Evolutionary conservation across 2,113 vertebrate species (phyloP).

Genomic region (Antennarius striatus): DNA sequence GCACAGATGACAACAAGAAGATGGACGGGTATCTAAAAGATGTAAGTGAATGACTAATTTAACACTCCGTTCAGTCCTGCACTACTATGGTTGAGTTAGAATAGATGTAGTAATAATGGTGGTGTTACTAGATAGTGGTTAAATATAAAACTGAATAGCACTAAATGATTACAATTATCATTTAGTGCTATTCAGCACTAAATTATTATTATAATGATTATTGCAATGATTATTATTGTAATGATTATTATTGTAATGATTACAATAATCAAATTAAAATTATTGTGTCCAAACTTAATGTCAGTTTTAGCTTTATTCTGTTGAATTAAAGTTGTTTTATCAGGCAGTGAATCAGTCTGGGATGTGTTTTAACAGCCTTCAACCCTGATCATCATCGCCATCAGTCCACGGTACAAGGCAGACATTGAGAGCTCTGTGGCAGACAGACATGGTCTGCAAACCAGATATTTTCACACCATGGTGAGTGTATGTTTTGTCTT

Average conservation of each 20-base stretch:
- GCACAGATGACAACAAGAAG: conserved; percentile 65
- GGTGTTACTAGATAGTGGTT: no score
- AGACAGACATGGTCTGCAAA: conserved; percentile 86
- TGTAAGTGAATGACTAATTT: no score
- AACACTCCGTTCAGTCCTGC: no score
- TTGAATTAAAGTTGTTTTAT: neutral
- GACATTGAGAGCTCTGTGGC: conserved; percentile 86
- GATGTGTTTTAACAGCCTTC: conserved; percentile 79
- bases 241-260: no score
- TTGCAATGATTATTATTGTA: no score
- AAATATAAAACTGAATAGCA: no score
- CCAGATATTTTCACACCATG: conserved; percentile 90
- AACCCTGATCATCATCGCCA: conserved; percentile 89
- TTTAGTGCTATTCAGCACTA: no score
- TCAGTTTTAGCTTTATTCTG: neutral
- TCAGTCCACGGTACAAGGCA: conserved; percentile 92
- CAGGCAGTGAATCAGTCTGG: neutral
- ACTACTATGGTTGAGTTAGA: no score
- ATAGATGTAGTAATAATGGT: no score
- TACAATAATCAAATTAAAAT: neutral
- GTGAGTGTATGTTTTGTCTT: conserved; percentile 71
- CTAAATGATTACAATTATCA: neutral
- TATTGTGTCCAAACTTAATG: neutral
- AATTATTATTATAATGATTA: no score
- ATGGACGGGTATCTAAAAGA: conserved; percentile 82